phyloP scores from a whole-genome alignment of 2,888 invertebrate genomes.

The Melanophora roralis region DNA sequence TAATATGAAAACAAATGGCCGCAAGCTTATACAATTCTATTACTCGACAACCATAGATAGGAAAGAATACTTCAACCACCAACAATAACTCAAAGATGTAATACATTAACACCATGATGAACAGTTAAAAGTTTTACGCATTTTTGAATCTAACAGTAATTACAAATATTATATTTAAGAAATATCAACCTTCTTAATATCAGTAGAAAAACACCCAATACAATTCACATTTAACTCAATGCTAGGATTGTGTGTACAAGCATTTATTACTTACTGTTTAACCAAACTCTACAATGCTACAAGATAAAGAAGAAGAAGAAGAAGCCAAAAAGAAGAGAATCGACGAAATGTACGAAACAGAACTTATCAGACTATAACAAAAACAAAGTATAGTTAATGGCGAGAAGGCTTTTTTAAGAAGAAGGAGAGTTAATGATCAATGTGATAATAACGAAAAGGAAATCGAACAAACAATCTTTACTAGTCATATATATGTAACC shows the following conservation, averaged over 20 bases:
- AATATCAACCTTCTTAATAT: background rate
- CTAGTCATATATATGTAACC: no score
- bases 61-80: conserved; percentile 1
- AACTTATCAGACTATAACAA: background rate
- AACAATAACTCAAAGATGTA: background rate
- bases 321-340: background rate
- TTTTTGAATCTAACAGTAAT: background rate
- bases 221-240: background rate
- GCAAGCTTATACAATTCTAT: background rate
- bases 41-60: background rate
- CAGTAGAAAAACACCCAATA: background rate
- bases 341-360: background rate
- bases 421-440: no score
- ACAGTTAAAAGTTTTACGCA: background rate
- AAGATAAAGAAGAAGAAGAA: background rate
- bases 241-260: no score
- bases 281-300: no score
- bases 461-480: no score
- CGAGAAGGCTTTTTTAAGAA: no score
- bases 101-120: background rate
- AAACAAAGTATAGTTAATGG: no score
- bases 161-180: background rate
- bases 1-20: background rate
- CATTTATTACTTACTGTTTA: no score
- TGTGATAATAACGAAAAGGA: no score